Base-by-base conservation (phyloP, 2,113 vertebrate species). In the Cranoglanis bouderius region DNA sequence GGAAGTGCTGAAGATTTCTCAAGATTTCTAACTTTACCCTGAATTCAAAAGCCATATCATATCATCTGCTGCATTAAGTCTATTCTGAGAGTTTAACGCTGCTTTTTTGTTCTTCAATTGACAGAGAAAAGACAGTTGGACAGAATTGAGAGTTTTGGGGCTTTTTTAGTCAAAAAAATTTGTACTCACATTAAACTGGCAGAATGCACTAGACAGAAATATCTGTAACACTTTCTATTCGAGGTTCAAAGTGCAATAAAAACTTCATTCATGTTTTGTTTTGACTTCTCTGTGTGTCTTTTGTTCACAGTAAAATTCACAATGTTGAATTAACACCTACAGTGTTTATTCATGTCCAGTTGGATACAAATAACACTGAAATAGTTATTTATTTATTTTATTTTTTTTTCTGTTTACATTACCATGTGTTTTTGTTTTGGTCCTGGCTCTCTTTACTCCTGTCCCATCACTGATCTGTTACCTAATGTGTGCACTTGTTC, bases 31-130 rank as follows among this genome's bases (percentile, higher is more conserved):
- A 32, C 32, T n/a, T 67, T n/a, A 35, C 4, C 29, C 29, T 32
- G 10, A 65, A 29, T 65, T 65, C 10, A 32, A 65, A 65, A 32
- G 63, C 29, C 29, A 65, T 65, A 65, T 32, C 35, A 38, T 4
- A n/a, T 67, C 63, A n/a, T 40, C 55, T 32, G 43, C 46, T 43
- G 19, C 51, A 35, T 55, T 10, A 35, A 19, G 86, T 51, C 19
- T 63, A 67, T 87, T 87, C 67, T 65, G 29, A 65, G 40, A 84
- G 21, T 65, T 70, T 6, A 70, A 59, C 24, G 77, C 35, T 77
- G 55, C 40, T 6, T 61, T 86, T 18, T 35, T 85, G 13, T 14
- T 32, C 57, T 51, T 13, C 74, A 43, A 4, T 55, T 0, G 12
- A 46, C 21, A 88, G 16, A 51, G n/a, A 26, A 46, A 77, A 84